Base-by-base conservation (phyloP, 2,888 invertebrate genomes). In the Hofmannophila pseudospretella region DNA sequence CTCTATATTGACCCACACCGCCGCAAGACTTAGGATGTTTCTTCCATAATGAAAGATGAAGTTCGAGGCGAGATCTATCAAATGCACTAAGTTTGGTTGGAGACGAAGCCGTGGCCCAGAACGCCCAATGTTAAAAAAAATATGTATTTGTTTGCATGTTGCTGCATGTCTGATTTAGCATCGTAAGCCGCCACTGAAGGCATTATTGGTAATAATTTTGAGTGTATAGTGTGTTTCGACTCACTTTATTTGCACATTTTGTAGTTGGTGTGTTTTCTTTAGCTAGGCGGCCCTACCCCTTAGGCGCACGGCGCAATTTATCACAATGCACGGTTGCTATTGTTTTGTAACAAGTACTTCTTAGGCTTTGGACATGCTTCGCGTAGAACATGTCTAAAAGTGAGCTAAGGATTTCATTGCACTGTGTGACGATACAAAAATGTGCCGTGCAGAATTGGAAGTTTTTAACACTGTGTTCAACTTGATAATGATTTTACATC, bases 171-270 rank as follows among this genome's bases (percentile, higher is more conserved):
- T 71, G 75, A 74, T 77, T 79, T 84, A 86, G 84, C 77, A 82
- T 72, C 77, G 68, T 84, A 84, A 74, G 73, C 76, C 76, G 78
- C 80, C 80, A 52, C 71, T 78, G 69, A 79, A 74, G 80, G 82
- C 82, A 61, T 65, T 82, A 65, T 85, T 74, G 85, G 85, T 86
- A 86, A 84, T 74, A 69, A 63, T 64, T 67, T 70, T 59, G 58
- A 23, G 22, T 23, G 65, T 71, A 75, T 81, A 74, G 74, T 71
- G 49, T 47, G 73, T 74, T 5, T 12, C 11, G 19, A 20, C 13
- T 69, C 82, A 85, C 85, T 85, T 85, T 77, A 74, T 85, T 84
- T 85, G 86, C 86, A 86, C 84, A 80, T 82, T 80, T 30, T 68
- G 71, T 84, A 84, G 82, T 79, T 67, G 75, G 62, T 77, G 80